Evolutionary conservation across 2,888 invertebrate genomes (phyloP).

Genomic region (Pediacus dermestoides): DNA sequence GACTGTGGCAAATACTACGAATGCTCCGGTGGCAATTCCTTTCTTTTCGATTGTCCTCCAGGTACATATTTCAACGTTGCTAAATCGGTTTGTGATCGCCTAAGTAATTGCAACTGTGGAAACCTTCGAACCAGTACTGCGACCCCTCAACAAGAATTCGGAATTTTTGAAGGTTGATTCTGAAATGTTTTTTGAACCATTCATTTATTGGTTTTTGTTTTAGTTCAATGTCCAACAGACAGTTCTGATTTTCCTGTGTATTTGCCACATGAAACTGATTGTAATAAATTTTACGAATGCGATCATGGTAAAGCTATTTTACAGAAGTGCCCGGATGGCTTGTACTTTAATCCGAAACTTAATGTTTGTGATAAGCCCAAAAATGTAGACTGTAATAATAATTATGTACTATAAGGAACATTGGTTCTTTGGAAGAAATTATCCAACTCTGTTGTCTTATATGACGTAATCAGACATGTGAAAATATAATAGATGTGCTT

Average conservation of each 20-base stretch:
- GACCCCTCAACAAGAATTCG: background rate
- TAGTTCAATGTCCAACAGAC: no score
- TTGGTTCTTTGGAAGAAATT: no score
- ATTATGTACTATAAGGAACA: no score
- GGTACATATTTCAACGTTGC: constrained; percentile 3
- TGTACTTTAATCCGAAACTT: background rate
- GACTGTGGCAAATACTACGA: constrained; percentile 14
- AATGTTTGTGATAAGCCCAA: constrained; percentile 7
- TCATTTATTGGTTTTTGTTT: no score
- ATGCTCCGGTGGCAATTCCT: constrained; percentile 2
- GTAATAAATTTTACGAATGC: constrained; percentile 11
- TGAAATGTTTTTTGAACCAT: no score
- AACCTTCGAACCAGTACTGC: background rate
- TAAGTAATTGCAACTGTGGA: constrained; percentile 11
- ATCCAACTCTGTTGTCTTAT: no score
- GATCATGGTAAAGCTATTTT: background rate
- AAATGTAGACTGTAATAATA: constrained; percentile 1
- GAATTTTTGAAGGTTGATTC: no score
- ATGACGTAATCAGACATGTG: no score
- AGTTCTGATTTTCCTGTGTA: no score
- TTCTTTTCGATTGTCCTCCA: constrained; percentile 6
- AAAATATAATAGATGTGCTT: no score
- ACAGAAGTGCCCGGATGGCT: constrained; percentile 3
- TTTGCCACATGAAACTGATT: constrained; percentile 9
- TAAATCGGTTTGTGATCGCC: constrained; percentile 1